Percentiles rank a stretch among this genome's conserved stretches.
phyloP scores from a whole-genome alignment of 2,797 vertebrate genomes.

The Phrynocephalus forsythii region DNA sequence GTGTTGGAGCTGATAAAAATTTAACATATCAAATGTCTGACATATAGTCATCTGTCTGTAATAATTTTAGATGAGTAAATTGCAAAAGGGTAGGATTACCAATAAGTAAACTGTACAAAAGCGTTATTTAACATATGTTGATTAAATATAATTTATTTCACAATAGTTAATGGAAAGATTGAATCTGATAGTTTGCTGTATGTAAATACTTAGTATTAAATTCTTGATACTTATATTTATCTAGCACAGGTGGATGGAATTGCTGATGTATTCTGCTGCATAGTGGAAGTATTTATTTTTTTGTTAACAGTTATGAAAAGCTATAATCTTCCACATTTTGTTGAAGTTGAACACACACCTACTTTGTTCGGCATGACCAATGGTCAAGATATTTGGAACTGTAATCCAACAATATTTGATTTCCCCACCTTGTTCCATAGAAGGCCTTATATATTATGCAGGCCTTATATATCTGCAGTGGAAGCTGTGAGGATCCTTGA shows the following conservation, averaged over 20 bases:
- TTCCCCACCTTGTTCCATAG: too few relatives aligned
- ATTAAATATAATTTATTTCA: neutral
- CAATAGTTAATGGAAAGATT: neutral
- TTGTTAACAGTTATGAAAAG: neutral
- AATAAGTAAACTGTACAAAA: neutral
- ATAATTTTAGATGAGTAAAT: neutral
- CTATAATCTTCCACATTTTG: neutral
- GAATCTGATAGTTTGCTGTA: neutral
- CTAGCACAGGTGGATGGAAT: neutral
- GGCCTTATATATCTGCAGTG: too few relatives aligned
- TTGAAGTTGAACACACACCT: neutral
- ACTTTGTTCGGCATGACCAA: neutral
- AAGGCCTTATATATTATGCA: neutral
- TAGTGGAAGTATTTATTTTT: neutral
- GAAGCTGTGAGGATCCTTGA: too few relatives aligned
- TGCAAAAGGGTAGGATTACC: neutral
- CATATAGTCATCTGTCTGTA: too few relatives aligned
- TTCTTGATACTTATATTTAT: neutral
- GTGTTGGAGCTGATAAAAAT: neutral
- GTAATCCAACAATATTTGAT: neutral
- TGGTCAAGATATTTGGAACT: neutral
- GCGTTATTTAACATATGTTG: neutral
- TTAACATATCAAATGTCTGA: neutral
- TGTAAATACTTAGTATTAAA: neutral
- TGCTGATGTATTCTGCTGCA: neutral